Percentiles rank a stretch among this genome's conserved stretches.
phyloP scores from a whole-genome alignment of 2,113 vertebrate genomes.

The Narcine bancroftii region DNA sequence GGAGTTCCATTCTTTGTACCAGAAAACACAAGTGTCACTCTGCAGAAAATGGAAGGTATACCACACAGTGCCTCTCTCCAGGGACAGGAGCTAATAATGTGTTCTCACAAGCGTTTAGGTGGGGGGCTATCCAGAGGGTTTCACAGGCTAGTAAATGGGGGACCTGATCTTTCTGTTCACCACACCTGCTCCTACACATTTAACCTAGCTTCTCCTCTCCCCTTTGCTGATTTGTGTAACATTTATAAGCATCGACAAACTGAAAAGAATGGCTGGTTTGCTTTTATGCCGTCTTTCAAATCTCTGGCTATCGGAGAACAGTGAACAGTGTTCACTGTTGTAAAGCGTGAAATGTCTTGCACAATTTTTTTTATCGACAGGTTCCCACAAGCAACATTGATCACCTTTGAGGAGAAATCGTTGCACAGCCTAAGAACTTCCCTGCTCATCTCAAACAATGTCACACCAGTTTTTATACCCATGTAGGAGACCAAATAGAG shows the following conservation, averaged over 20 bases:
- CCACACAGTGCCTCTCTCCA: not conserved
- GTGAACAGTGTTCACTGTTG: too few relatives aligned
- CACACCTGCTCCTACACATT: not conserved
- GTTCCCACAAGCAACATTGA: too few relatives aligned
- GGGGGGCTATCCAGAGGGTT: not conserved
- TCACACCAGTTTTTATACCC: too few relatives aligned
- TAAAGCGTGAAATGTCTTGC: too few relatives aligned
- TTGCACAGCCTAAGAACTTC: too few relatives aligned
- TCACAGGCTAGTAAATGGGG: not conserved
- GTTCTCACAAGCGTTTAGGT: not conserved
- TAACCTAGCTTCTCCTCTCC: not conserved
- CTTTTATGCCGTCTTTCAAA: not conserved
- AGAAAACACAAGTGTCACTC: not conserved
- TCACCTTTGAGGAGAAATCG: too few relatives aligned
- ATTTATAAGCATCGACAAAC: not conserved
- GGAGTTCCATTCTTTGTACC: conserved; percentile 2
- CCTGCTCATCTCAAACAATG: too few relatives aligned
- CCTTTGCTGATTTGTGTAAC: not conserved
- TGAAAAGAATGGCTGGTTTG: not conserved
- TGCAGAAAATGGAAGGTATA: not conserved
- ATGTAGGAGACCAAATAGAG: not conserved
- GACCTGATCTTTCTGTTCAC: not conserved
- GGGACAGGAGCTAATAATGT: not conserved
- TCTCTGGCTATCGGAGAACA: too few relatives aligned
- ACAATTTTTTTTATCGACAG: too few relatives aligned